phyloP scores from a whole-genome alignment of 2,113 vertebrate genomes.

The Columba livia region DNA sequence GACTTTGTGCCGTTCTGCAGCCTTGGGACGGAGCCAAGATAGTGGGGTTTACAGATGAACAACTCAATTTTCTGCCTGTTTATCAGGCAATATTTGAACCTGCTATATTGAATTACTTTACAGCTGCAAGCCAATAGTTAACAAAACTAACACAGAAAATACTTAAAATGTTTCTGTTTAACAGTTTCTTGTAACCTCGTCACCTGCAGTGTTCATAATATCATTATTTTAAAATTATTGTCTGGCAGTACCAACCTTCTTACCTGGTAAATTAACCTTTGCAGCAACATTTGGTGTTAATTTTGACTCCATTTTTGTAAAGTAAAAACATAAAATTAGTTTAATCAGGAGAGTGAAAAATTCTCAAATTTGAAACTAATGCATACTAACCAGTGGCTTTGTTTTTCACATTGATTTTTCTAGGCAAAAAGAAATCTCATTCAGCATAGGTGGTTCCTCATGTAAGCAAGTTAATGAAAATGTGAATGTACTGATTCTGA shows the following conservation, averaged over 20 bases:
- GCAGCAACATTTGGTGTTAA: neutral
- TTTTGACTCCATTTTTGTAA: neutral
- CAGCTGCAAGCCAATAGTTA: neutral
- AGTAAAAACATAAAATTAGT: neutral
- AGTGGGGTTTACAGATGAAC: neutral
- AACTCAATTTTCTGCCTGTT: neutral
- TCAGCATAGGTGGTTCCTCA: neutral
- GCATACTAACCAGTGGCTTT: neutral
- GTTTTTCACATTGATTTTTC: neutral
- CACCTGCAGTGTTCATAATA: neutral
- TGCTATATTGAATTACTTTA: neutral
- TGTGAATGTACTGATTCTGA: neutral
- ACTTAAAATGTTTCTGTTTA: neutral
- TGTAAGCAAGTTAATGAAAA: neutral
- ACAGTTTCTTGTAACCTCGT: neutral
- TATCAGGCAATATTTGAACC: neutral
- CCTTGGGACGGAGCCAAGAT: neutral
- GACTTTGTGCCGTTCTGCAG: neutral
- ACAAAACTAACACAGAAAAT: neutral
- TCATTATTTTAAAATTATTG: neutral
- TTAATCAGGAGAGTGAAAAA: neutral
- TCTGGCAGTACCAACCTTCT: neutral
- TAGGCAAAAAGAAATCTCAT: neutral
- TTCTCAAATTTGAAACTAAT: neutral
- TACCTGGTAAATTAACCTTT: neutral